These are phyloP conservation scores for Nysson spinosus DNA, from an alignment of 2,888 invertebrate genomes.

Conservation along the genomic window DNA sequence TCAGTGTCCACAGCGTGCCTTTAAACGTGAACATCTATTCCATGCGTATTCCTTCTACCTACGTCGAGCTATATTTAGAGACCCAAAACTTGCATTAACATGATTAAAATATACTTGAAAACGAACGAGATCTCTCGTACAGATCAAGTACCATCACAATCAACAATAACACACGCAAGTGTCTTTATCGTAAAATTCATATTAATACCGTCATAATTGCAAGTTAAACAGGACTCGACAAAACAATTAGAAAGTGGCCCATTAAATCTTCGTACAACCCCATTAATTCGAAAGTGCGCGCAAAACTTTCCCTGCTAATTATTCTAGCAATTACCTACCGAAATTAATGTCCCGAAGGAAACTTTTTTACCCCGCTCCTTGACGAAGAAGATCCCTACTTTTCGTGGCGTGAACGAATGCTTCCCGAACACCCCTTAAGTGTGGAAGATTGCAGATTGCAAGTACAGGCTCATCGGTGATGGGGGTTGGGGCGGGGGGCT, in stretches of 20 bases:
- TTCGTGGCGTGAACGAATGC: constrained; percentile 13
- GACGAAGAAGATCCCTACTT: constrained; percentile 21
- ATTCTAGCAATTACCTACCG: constrained; percentile 33
- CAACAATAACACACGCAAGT: too few species aligned
- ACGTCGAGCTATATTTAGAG: too few species aligned
- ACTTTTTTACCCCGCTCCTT: constrained; percentile 17
- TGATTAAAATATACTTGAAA: too few species aligned
- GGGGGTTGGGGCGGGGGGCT: constrained; percentile 7
- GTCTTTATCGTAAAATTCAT: too few species aligned
- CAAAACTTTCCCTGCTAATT: constrained; percentile 31
- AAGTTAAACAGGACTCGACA: background rate
- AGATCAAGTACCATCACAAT: too few species aligned
- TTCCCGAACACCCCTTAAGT: constrained; percentile 17
- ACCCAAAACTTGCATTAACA: too few species aligned
- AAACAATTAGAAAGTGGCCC: constrained; percentile 26
- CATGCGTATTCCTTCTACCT: constrained; percentile 41
- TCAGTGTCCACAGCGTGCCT: constrained; percentile 14
- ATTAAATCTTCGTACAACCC: constrained; percentile 15
- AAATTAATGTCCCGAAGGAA: constrained; percentile 41
- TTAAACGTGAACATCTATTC: constrained; percentile 28
- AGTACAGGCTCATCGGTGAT: constrained; percentile 15
- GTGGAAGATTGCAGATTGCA: constrained; percentile 23
- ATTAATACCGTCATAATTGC: too few species aligned
- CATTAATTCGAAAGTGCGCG: constrained; percentile 29
- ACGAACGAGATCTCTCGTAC: too few species aligned